Evolutionary conservation across 2,888 invertebrate genomes (phyloP), one percentile per base, ranked within the genome.

Genomic region (Philopedon plagiatum): DNA sequence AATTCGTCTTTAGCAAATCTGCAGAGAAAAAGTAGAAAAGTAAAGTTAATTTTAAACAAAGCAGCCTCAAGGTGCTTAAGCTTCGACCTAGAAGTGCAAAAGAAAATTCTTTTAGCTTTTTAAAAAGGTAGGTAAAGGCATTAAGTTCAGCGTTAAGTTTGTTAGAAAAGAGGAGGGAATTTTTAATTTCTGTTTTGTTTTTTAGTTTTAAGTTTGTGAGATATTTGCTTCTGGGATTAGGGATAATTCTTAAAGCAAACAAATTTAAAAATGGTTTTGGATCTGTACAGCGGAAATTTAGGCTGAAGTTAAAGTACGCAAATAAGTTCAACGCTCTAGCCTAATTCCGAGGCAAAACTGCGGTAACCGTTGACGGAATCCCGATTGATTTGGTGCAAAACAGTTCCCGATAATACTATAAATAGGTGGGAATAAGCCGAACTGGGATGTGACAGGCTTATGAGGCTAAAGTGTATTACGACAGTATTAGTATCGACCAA

Each of bases 351-450:
- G 11, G 4, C 34, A 34, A 34, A 9, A 51, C 21, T 49, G 21
- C 26, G 63, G 51, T 51, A 51, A 63, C 34, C 19, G 34, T 9
- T 46, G 18, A 21, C 21, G 34, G 11, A 34, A 21, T 13, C 46
- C 61, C 18, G 51, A 63, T 63, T 63, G 63, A 63, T 63, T 39
- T 23, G 51, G 51, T 51, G 63, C 51, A 39, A 51, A 51, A 13
- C 54, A n/a, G n/a, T n/a, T n/a, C n/a, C n/a, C n/a, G n/a, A n/a
- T n/a, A n/a, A n/a, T n/a, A n/a, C n/a, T n/a, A n/a, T n/a, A n/a
- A 46, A 46, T 23, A 46, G 23, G 21, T 46, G 21, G 23, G n/a
- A 46, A 23, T 23, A 46, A n/a, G n/a, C 21, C 23, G 19, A 23
- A 46, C 23, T 23, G 23, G 23, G n/a, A 46, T 46, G 11, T 23